Evolutionary conservation across 2,888 invertebrate genomes (phyloP), one percentile per base, ranked within the genome.

Genomic region (Himalopsyche kuldschensis): DNA sequence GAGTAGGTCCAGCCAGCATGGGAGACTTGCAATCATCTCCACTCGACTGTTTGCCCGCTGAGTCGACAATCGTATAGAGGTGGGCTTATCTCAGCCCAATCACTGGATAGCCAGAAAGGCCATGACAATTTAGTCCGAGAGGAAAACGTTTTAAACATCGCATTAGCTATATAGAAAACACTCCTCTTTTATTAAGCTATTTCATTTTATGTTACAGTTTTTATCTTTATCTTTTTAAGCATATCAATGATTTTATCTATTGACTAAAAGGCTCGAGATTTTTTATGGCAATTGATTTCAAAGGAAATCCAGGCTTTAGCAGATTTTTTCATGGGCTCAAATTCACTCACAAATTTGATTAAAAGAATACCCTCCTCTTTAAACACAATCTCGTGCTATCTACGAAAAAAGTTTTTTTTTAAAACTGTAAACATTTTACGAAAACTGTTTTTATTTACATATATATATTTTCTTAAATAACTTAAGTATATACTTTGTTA

Each of bases 81-180:
- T 69, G 69, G 27, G 69, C 69, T 69, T 69, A 69, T 69, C 69
- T 27, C 27, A 27, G 69, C 27, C 69, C 69, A 69, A 69, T 69
- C 69, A 69, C 69, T 27, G 69, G 69, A 69, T 69, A 69, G 69
- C 20, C 30, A 4, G 69, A 30, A 27, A 69, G 69, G 69, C 27
- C 69, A 69, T 69, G 69, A 69, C 69, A 69, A 69, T 69, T 69
- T 69, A 69, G 69, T 69, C 69, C 69, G 27, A 69, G 69, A 20
- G 69, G 69, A 69, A 27, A 27, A 27, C 20, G 69, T 69, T 69
- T 69, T 69, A 27, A 69, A 69, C 69, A 69, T 69, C 69, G 69
- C 69, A 69, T 69, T 69, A 69, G 69, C 69, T 69, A 69, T 69
- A 69, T 69, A 69, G 69, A 69, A 69, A 69, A 69, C 69, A 69